These are phyloP conservation scores for Lycopodina hypogea DNA, from an alignment of 37 sponge, comb jelly and placozoan species.

Conservation along the genomic window DNA sequence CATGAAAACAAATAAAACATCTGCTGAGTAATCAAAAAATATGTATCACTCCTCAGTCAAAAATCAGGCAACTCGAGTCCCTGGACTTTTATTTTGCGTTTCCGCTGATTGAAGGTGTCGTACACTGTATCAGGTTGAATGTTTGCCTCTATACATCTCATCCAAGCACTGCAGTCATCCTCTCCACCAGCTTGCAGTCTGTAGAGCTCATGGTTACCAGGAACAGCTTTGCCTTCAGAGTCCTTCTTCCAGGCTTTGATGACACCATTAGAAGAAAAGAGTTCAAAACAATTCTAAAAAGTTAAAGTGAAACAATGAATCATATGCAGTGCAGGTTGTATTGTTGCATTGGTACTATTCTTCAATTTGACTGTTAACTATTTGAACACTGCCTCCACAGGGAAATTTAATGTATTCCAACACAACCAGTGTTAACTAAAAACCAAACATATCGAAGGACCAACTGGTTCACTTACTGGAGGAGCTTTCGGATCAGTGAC, in stretches of 20 bases:
- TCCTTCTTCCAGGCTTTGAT: constrained; percentile 99
- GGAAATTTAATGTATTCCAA: too few species aligned
- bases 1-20: too few species aligned
- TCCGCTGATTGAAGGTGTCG: constrained; percentile 47
- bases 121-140: constrained; percentile 37
- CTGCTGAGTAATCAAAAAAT: too few species aligned
- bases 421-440: too few species aligned
- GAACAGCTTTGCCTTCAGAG: constrained; percentile 84
- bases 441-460: too few species aligned
- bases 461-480: constrained; percentile 39
- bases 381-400: too few species aligned
- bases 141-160: constrained; percentile 34
- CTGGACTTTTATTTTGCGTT: constrained; percentile 45
- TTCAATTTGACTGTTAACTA: too few species aligned
- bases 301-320: not conserved
- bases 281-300: constrained; percentile 82
- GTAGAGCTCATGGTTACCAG: constrained; percentile 67
- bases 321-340: not conserved
- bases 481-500: constrained; percentile 58
- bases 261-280: constrained; percentile 71
- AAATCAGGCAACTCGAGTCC: constrained; percentile 56
- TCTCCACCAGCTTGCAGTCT: constrained; percentile 39
- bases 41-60: constrained; percentile 32
- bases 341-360: not conserved
- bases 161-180: constrained; percentile 54